Base-by-base conservation (phyloP, 2,888 invertebrate species). In the Xanthorhoe spadicearia region DNA sequence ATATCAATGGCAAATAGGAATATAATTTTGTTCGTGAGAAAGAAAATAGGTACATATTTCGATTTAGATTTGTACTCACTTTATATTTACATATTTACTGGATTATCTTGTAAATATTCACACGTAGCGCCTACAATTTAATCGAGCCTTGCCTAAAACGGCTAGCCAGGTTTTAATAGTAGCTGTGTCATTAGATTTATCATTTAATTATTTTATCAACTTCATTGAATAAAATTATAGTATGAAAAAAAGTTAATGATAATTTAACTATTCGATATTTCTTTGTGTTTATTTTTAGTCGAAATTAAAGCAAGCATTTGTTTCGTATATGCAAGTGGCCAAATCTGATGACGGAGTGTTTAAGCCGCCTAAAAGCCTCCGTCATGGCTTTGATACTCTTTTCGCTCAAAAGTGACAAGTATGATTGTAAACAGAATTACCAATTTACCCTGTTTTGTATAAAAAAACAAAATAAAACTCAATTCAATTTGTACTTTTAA, bases 41-140 rank as follows among this genome's bases (percentile, higher is more conserved):
- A 59, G 63, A 67, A 51, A 53, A 60, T 23, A n/a, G n/a, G 52
- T 63, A 65, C 63, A 67, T 67, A 67, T 60, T 56, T 63, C 56
- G 64, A 68, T 64, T 68, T 53, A 68, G 50, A 15, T 32, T 49
- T 9, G 15, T 58, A 46, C 13, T 43, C 5, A 7, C 8, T 32
- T 32, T 53, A 57, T 61, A 64, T 61, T 61, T 57, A 49, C 64
- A 63, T 60, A 59, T 56, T 67, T 46, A 60, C 51, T 43, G 38
- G 57, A 61, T 66, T 59, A 54, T 28, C 50, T 62, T 49, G 67
- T 60, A 63, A 60, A 61, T 46, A 38, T 55, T 54, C 46, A 48
- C 55, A 32, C 55, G 38, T 46, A 54, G 61, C 13, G 51, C 56
- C 18, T 53, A 64, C 61, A 64, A 61, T 61, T 61, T 64, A 68